Evolutionary conservation across 1,140 invertebrate species (phyloP).

Genomic region (Anoplophora glabripennis): DNA sequence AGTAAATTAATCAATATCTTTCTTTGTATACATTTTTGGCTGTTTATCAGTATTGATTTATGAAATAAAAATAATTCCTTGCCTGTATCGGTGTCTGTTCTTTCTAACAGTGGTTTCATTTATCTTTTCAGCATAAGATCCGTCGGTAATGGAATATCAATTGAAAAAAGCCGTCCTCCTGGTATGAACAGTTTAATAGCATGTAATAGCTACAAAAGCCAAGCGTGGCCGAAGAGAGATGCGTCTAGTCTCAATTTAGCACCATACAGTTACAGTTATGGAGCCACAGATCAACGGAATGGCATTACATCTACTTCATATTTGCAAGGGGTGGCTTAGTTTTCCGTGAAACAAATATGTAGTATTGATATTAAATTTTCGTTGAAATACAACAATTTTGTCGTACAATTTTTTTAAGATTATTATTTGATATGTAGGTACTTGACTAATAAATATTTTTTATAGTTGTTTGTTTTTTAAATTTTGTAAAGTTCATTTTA

Average conservation of each 20-base stretch:
- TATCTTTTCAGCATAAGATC: conserved; percentile 40
- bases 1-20: no score
- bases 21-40: no score
- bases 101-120: no score
- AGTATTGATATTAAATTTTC: not conserved
- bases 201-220: conserved; percentile 73
- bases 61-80: no score
- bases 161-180: conserved; percentile 59
- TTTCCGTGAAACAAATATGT: conserved; percentile 5
- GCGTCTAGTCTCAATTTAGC: conserved; percentile 46
- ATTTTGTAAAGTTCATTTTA: not conserved
- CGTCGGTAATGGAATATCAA: conserved; percentile 53
- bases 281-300: conserved; percentile 49
- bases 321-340: conserved; percentile 31
- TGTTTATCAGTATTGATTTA: no score
- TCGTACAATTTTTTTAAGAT: not conserved
- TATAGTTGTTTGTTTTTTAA: not conserved
- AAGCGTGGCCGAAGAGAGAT: conserved; percentile 61
- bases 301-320: conserved; percentile 22
- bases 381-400: not conserved
- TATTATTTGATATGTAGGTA: not conserved
- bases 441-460: conserved; percentile 7
- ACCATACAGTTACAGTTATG: conserved; percentile 58
- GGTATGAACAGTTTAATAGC: conserved; percentile 71
- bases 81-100: no score